These are phyloP conservation scores for Adoxophyes honmai DNA, from an alignment of 1,140 invertebrate genomes.

Conservation along the genomic window DNA sequence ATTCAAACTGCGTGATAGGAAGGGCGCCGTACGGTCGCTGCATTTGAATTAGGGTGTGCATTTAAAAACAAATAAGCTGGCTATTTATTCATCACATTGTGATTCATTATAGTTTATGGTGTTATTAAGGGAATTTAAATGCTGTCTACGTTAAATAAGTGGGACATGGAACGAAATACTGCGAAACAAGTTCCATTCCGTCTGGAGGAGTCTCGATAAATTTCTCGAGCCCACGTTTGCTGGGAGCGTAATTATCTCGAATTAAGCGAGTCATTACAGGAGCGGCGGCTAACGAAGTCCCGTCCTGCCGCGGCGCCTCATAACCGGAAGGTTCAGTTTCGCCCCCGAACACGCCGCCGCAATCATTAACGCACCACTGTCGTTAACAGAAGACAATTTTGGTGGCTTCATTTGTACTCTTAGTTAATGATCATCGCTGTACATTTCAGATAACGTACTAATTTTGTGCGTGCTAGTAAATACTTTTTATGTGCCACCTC, in stretches of 20 bases:
- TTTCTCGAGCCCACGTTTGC: slow-evolving; percentile 42
- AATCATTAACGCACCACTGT: slow-evolving; percentile 49
- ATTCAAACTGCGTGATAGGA: slow-evolving; percentile 70
- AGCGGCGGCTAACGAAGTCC: slow-evolving; percentile 50
- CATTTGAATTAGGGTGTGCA: slow-evolving; percentile 57
- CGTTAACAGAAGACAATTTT: slow-evolving; percentile 43
- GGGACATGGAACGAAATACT: slow-evolving; percentile 27
- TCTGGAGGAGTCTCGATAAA: slow-evolving; percentile 42
- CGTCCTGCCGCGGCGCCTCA: slow-evolving; percentile 33
- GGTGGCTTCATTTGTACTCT: slow-evolving; percentile 40
- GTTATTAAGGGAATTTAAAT: slow-evolving; percentile 44
- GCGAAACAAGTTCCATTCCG: slow-evolving; percentile 24
- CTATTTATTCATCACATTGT: slow-evolving; percentile 47
- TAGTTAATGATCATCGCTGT: slow-evolving; percentile 31
- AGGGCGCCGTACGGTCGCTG: slow-evolving; percentile 39
- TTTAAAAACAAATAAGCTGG: slow-evolving; percentile 58
- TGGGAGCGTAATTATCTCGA: slow-evolving; percentile 37
- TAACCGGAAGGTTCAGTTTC: slow-evolving; percentile 62
- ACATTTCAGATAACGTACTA: slow-evolving; percentile 30
- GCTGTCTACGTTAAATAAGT: slow-evolving; percentile 36
- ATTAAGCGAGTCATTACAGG: slow-evolving; percentile 56
- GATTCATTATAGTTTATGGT: slow-evolving; percentile 41
- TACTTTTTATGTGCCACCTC: background rate
- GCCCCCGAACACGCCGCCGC: slow-evolving; percentile 38
- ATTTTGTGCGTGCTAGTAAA: slow-evolving; percentile 27